Evolutionary conservation across 2,888 invertebrate genomes (phyloP), one percentile per base, ranked within the genome.

Genomic region (Hypolimnas misippus): DNA sequence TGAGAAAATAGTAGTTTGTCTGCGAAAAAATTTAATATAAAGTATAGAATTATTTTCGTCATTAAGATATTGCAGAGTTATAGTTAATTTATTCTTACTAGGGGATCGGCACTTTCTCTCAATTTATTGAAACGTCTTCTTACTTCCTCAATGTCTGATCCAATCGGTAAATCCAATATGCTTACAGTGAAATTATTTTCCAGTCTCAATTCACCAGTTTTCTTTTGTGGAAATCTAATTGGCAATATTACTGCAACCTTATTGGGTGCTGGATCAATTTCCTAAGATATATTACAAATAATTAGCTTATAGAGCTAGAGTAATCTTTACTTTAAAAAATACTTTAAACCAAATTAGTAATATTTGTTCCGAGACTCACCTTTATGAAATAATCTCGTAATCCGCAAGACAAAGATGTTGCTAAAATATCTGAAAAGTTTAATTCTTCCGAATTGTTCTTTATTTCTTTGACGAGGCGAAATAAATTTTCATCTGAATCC

Each of bases 141-240:
- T 3, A 92, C 79, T 53, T 62, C 69, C 62, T 60, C 68, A n/a
- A 68, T 63, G 46, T 70, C 63, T 31, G 66, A 68, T 16, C 75
- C 77, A 7, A 93, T 75, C 5, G 93, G 92, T 0, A 93, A 75
- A 59, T 89, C 84, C 55, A 93, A 69, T 63, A 93, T 78, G 2
- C 89, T 90, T 8, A 93, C 89, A 6, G 92, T 91, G 70, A 93
- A 93, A 65, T 86, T 83, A 69, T 93, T 93, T 58, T 84, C 79
- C 40, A 93, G 67, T 33, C 73, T 75, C 31, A 80, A 67, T 46
- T 69, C 68, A 38, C 70, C 66, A 46, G 71, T 61, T 33, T 63
- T 62, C 44, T 70, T 16, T 50, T 76, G 72, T 17, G 80, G 75
- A 60, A 83, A 77, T 72, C 82, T 79, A 50, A 83, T 73, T 49